These are phyloP conservation scores for Anisognathus igniventris DNA, from an alignment of 2,797 vertebrate species.

Conservation along the genomic window DNA sequence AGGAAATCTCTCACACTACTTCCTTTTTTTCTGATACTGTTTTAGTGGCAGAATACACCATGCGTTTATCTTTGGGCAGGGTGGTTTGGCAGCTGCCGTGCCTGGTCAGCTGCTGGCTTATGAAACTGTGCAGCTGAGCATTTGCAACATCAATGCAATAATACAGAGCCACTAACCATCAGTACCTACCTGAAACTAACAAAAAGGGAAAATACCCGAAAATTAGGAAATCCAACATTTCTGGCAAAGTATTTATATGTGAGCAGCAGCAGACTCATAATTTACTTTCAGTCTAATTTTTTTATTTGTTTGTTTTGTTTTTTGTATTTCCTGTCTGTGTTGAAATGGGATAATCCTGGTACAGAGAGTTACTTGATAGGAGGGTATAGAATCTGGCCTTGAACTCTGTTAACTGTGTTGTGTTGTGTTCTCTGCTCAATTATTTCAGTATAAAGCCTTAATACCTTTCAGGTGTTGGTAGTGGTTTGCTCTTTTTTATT, in stretches of 20 bases:
- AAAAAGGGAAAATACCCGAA: not conserved
- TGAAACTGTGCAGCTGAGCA: not conserved
- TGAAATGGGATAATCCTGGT: not conserved
- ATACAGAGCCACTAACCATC: not conserved
- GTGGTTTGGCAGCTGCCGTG: not conserved
- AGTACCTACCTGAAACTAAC: not conserved
- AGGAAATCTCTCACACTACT: not conserved
- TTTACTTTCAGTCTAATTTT: not conserved
- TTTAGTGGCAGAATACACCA: not conserved
- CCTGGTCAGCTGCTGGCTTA: not conserved
- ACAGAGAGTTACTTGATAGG: not conserved
- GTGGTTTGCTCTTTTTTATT: not conserved
- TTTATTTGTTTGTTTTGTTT: not conserved
- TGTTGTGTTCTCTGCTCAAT: not conserved
- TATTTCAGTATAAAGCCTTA: not conserved
- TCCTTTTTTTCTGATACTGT: not conserved
- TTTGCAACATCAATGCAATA: not conserved
- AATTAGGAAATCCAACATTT: not conserved
- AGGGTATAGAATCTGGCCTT: not conserved
- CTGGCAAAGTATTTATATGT: not conserved
- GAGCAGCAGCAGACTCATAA: not conserved
- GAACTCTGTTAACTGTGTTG: not conserved
- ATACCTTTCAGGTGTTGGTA: not conserved
- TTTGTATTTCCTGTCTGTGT: not conserved
- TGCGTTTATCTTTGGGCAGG: not conserved